Evolutionary conservation across 1,140 invertebrate genomes (phyloP).

Genomic region (Kradibia gibbosae): DNA sequence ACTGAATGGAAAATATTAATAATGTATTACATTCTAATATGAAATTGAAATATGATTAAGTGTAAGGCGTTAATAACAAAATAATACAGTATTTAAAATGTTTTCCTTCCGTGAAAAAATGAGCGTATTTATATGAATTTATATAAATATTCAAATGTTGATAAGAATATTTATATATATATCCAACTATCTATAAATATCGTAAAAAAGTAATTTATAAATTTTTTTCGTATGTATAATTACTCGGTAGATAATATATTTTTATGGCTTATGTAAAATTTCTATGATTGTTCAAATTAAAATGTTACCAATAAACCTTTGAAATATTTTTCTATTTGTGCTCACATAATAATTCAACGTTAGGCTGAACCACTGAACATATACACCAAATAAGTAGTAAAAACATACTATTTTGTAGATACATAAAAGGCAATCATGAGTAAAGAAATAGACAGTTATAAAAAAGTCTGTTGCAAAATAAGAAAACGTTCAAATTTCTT

Average conservation of each 20-base stretch:
- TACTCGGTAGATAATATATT: neutral
- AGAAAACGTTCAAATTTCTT: neutral
- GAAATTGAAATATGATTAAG: no score
- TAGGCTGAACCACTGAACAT: no score
- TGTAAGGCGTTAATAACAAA: no score
- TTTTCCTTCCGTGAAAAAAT: no score
- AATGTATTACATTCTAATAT: no score
- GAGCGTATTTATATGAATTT: neutral
- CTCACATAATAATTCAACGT: neutral
- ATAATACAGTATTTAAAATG: no score
- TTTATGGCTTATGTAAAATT: neutral
- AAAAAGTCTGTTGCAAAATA: neutral
- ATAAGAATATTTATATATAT: conserved; percentile 23
- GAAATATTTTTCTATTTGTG: neutral
- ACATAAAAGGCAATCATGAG: neutral
- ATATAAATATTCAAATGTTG: conserved; percentile 1
- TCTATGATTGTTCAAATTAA: neutral
- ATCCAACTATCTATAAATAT: conserved; percentile 6
- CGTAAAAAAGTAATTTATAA: neutral
- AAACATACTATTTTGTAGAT: neutral
- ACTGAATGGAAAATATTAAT: no score
- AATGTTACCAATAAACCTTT: neutral
- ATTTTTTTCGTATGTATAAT: neutral
- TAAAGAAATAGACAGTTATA: neutral
- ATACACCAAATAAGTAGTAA: neutral